Conservation (phyloP, 2,113 vertebrate genomes). For the Phylloscopus trochilus region DNA sequence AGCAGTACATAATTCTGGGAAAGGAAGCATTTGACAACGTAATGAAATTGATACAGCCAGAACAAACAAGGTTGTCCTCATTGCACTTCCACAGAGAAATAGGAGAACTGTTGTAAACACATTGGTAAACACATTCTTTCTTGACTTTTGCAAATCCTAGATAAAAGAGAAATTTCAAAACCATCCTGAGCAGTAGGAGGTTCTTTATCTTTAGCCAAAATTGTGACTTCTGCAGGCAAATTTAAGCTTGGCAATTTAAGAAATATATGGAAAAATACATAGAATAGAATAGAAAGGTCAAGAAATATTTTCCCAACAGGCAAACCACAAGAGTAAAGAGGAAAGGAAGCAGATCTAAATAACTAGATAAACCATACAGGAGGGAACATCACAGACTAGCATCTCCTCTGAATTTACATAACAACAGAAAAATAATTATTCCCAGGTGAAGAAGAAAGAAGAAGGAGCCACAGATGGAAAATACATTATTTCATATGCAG, state of each 20-base stretch:
- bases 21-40: not conserved
- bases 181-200: not conserved
- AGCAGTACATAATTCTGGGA: not conserved
- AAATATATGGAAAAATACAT: not conserved
- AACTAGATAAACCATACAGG: not conserved
- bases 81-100: not conserved
- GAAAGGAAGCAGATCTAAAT: not conserved
- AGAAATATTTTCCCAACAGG: not conserved
- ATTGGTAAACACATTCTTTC: not conserved
- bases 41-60: not conserved
- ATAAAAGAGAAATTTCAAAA: not conserved
- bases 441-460: not conserved
- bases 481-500: not conserved
- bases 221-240: not conserved
- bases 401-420: not conserved
- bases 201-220: not conserved
- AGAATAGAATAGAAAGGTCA: not conserved
- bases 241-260: not conserved
- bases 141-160: not conserved
- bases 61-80: not conserved
- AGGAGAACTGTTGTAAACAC: not conserved
- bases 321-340: not conserved
- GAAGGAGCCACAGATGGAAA: not conserved
- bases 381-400: not conserved
- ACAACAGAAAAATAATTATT: not conserved